Base-by-base conservation (phyloP, 2,888 invertebrate species). In the Xestia c-nigrum region DNA sequence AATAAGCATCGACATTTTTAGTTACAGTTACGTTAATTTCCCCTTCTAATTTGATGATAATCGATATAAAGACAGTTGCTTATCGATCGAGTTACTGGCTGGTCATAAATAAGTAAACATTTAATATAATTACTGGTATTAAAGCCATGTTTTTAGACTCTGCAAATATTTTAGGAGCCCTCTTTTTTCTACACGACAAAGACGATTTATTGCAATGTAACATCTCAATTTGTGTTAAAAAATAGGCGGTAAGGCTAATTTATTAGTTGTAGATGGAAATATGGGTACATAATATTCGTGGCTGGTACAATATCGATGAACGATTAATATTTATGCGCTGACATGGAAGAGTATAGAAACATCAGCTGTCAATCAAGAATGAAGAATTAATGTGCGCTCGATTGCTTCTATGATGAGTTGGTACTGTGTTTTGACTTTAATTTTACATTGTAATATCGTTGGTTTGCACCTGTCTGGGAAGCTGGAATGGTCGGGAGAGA, bases 351-450 rank as follows among this genome's bases (percentile, higher is more conserved):
- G 87, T 90, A 93, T 94, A 92, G 92, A 93, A 89, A 92, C 91
- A 94, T 94, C 94, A 93, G 74, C 90, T 91, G 94, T 93, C 94
- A 94, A 90, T 94, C 93, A 91, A 64, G 71, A 66, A 86, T 91
- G 92, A 93, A 87, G 90, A 90, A 94, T 93, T 90, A 91, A 92
- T 89, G 85, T 80, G 72, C 77, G 84, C 77, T 84, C 84, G 89
- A 89, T 89, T 88, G 88, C 86, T 72, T 84, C 19, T 57, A 31
- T 47, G 72, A 72, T 81, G 81, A 74, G 69, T 72, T 68, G 14
- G 38, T 67, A 73, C 66, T 69, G 66, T 83, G 76, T 85, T 86
- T 81, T 76, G 78, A 77, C 74, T 80, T 79, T 76, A 81, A 81
- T 86, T 78, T 80, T 76, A 81, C 63, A 81, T 81, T 83, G 72